phyloP scores from a whole-genome alignment of 2,113 vertebrate genomes.

The Pungitius pungitius region DNA sequence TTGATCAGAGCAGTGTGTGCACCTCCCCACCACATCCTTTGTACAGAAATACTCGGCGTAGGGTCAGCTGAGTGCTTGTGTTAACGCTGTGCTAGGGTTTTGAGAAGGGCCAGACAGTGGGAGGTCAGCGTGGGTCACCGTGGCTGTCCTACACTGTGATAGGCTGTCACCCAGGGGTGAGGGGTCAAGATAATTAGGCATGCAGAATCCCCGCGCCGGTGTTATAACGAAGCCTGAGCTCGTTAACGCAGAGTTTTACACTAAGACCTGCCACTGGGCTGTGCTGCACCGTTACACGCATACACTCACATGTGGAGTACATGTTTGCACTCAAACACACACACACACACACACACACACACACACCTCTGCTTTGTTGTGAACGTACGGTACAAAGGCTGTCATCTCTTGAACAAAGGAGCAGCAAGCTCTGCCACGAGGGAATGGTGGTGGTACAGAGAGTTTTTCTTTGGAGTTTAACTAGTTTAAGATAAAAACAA shows the following conservation, averaged over 20 bases:
- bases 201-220: slow-evolving; percentile 63
- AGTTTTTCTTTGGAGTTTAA: too few species aligned
- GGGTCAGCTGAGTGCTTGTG: slow-evolving; percentile 60
- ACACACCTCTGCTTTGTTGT: slow-evolving; percentile 65
- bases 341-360: slow-evolving; percentile 19
- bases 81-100: slow-evolving; percentile 76
- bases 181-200: slow-evolving; percentile 76
- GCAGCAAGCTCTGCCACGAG: slow-evolving; percentile 34
- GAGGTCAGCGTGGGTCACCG: slow-evolving; percentile 71
- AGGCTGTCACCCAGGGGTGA: slow-evolving; percentile 78
- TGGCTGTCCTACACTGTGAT: slow-evolving; percentile 79
- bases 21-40: slow-evolving; percentile 30
- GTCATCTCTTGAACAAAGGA: slow-evolving; percentile 56
- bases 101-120: slow-evolving; percentile 77
- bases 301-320: slow-evolving; percentile 30
- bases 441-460: slow-evolving; percentile 44
- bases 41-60: slow-evolving; percentile 24
- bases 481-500: slow-evolving; percentile 4
- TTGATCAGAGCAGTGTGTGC: slow-evolving; percentile 28
- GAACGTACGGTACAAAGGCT: slow-evolving; percentile 49
- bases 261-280: slow-evolving; percentile 75
- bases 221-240: slow-evolving; percentile 76
- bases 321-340: slow-evolving; percentile 54
- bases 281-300: slow-evolving; percentile 69
- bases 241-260: slow-evolving; percentile 78